phyloP scores from a whole-genome alignment of 2,113 vertebrate species.

The Daboia siamensis region DNA sequence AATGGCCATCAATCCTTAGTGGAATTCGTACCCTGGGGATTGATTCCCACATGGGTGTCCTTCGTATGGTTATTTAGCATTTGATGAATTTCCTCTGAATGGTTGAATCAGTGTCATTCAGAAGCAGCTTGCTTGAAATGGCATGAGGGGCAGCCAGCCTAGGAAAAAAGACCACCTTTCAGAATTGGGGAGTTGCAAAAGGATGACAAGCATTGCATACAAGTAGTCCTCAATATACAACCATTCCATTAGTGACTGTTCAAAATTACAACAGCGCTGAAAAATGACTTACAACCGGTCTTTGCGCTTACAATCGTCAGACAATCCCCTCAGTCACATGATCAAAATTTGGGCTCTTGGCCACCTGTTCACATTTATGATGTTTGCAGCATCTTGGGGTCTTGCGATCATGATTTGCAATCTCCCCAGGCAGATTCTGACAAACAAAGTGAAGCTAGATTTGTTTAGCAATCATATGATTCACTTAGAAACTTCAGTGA shows the following conservation, averaged over 20 bases:
- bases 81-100: not conserved
- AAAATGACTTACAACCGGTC: not conserved
- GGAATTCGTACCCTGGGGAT: not conserved
- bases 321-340: not conserved
- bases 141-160: not conserved
- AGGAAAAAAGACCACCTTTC: not conserved
- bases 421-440: not conserved
- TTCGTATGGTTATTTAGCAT: not conserved
- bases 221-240: not conserved
- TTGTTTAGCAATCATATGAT: not conserved
- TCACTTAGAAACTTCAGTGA: not conserved
- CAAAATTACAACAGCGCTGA: not conserved
- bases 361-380: not conserved
- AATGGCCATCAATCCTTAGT: not conserved
- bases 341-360: not conserved
- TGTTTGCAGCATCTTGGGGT: not conserved
- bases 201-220: not conserved
- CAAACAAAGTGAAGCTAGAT: not conserved
- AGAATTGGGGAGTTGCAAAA: not conserved
- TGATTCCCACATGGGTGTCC: not conserved
- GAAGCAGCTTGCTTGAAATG: not conserved
- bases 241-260: not conserved
- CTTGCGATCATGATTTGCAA: not conserved
- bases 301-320: not conserved
- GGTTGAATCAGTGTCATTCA: not conserved